Evolutionary conservation across 2,797 vertebrate genomes (phyloP).

Genomic region (Chelmon rostratus): DNA sequence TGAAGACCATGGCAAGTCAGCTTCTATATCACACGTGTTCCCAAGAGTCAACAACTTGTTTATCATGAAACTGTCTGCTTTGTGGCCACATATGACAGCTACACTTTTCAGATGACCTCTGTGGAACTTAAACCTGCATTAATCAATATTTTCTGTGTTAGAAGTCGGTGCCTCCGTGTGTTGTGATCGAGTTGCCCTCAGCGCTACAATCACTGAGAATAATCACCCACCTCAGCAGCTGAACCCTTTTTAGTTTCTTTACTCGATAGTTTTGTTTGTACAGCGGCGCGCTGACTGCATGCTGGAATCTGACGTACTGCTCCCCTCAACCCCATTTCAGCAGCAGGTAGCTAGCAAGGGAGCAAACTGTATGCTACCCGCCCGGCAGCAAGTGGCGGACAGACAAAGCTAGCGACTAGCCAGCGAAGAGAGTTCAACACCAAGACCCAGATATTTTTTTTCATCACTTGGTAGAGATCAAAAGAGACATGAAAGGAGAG

Average conservation of each 20-base stretch:
- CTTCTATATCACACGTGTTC: not conserved
- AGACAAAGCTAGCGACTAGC: not conserved
- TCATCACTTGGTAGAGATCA: not conserved
- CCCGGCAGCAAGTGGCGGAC: not conserved
- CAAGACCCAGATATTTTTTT: not conserved
- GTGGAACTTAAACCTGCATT: conserved; percentile 13
- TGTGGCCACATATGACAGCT: not conserved
- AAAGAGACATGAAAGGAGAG: not conserved
- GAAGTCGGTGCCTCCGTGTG: conserved; percentile 1
- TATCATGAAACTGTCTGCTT: not conserved
- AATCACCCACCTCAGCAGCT: not conserved
- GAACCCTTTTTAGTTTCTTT: not conserved
- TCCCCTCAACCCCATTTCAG: not conserved
- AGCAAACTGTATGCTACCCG: not conserved
- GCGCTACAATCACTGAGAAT: not conserved
- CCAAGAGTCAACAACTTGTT: not conserved
- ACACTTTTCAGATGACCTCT: not conserved
- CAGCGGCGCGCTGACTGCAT: not conserved
- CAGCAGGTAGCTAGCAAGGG: not conserved
- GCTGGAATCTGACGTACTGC: not conserved
- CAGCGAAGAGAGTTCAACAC: too few relatives aligned
- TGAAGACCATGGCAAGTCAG: not conserved
- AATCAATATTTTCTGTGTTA: not conserved
- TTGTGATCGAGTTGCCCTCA: not conserved
- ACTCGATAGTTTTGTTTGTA: not conserved